Evolutionary conservation across 1,140 invertebrate species (phyloP), one percentile per base, ranked within the genome.

Genomic region (Ephestia elutella): DNA sequence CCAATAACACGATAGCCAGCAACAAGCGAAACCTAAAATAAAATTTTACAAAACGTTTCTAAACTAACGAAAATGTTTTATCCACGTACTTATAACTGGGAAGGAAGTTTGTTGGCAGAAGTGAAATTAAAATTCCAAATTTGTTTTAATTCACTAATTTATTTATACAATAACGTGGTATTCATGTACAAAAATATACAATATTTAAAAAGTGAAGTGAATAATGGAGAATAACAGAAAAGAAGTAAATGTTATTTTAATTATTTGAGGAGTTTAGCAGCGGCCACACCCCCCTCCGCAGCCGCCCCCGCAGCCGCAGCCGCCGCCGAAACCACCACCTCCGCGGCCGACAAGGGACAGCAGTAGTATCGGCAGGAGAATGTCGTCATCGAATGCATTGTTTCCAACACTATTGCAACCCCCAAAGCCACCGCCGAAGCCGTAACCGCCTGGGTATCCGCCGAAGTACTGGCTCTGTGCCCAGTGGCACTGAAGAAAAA

Each of bases 341-440:
- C 51, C 56, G 35, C 66, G 63, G 15, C 63, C 68, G 2, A 56
- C 60, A 20, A 80, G 30, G 11, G 73, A 66, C 7, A 78, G 58
- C 13, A 80, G 44, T 8, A 80, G 60, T 5, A 80, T 67, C 0
- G 78, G 78, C 0, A 78, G 63, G 5, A 80, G 62, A 11, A 69
- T 57, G 21, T 80, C 75, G 54, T 72, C 54, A 15, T 73, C 71
- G 25, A 68, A 64, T 25, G 68, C 59, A 30, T 70, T 55, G 18
- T 68, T 49, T 8, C 51, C 19, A 4, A 48, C 20, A 0, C 71
- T 53, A 17, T 68, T 49, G 28, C 35, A 25, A 9, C 44, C 17
- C 0, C 56, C 56, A n/a, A 48, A 55, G 35, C 50, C 21, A 8
- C 51, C 32, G 1, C 55, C 62, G 20, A 57, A 65, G 32, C 50